Percentiles rank a stretch among this genome's conserved stretches.
Evolutionary conservation across 1,140 invertebrate genomes (phyloP).

Genomic region (Pseudomyrmex concolor): DNA sequence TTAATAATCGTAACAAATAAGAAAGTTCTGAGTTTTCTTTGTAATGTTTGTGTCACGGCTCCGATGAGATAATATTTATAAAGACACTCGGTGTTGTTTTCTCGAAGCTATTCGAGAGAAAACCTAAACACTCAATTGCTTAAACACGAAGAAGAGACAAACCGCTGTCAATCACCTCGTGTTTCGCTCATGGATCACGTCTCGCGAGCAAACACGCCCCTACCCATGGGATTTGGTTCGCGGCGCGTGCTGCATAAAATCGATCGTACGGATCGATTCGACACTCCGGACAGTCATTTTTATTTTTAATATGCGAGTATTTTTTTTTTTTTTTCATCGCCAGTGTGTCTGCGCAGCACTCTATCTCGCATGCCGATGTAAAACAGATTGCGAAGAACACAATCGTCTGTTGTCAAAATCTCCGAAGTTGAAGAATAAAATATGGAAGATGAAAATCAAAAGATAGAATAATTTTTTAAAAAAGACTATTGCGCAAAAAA

Average conservation of each 20-base stretch:
- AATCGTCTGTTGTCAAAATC: too few relatives aligned
- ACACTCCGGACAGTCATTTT: slow-evolving; percentile 7
- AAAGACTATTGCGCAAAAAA: slow-evolving; percentile 22
- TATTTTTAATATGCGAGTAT: slow-evolving; percentile 8
- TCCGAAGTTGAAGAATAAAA: too few relatives aligned
- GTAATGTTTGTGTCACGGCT: not conserved
- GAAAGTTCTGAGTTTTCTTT: too few relatives aligned
- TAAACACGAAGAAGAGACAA: too few relatives aligned
- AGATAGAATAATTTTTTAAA: not conserved
- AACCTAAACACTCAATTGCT: slow-evolving; percentile 4
- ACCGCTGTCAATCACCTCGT: slow-evolving; percentile 1
- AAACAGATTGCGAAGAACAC: too few relatives aligned
- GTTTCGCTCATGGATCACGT: slow-evolving; percentile 31
- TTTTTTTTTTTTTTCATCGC: too few relatives aligned
- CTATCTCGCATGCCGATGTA: too few relatives aligned
- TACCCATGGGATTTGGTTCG: slow-evolving; percentile 70
- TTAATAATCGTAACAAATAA: too few relatives aligned
- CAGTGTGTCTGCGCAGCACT: too few relatives aligned
- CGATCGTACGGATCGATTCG: slow-evolving; percentile 16
- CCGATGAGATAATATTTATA: not conserved
- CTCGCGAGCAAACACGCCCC: slow-evolving; percentile 67
- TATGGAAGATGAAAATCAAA: not conserved
- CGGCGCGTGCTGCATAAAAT: not conserved
- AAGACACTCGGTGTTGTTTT: not conserved
- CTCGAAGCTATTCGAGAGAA: not conserved